Base-by-base conservation (phyloP, 2,797 vertebrate genomes). In the Salarias fasciatus region DNA sequence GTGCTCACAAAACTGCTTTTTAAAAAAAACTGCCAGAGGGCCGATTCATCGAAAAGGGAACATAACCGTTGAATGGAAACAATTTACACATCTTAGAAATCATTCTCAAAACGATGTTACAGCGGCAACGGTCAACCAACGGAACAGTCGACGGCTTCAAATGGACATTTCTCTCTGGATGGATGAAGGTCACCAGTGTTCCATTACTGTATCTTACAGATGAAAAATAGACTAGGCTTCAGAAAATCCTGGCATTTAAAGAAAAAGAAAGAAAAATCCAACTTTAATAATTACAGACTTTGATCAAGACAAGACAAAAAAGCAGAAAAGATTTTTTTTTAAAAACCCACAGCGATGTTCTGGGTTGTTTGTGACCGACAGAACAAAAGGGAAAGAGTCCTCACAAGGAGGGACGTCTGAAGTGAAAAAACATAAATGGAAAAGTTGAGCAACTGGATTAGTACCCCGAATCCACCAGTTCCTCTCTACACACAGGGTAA, bases 321-420 rank as follows among this genome's bases (percentile, higher is more conserved):
- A 80, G 6, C 44, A 78, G 73, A 64, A 86, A 86, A n/a, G n/a
- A n/a, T n/a, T n/a, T n/a, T n/a, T 79, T 54, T 63, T 6, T 40
- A 58, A 60, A 48, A 65, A 72, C 75, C 53, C 53, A 46, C 38
- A 15, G 68, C 41, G 38, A 57, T 6, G 33, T 53, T 11, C 33
- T 31, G 41, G 54, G 44, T 29, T 56, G 14, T 54, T 38, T 37
- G 30, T 53, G 30, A 65, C n/a, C 24, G 65, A 45, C 35, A 49
- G 77, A 30, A 68, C 49, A 35, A 83, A 67, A 40, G 33, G 52
- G 45, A 43, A n/a, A n/a, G n/a, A n/a, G 49, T 8, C 46, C 44
- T 78, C 43, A 24, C 29, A 18, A 33, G 40, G 44, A 12, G 41
- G 28, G n/a, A n/a, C n/a, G n/a, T n/a, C n/a, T n/a, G n/a, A 49